Conservation (phyloP, 2,797 vertebrate genomes). For the Eulemur mongoz region DNA sequence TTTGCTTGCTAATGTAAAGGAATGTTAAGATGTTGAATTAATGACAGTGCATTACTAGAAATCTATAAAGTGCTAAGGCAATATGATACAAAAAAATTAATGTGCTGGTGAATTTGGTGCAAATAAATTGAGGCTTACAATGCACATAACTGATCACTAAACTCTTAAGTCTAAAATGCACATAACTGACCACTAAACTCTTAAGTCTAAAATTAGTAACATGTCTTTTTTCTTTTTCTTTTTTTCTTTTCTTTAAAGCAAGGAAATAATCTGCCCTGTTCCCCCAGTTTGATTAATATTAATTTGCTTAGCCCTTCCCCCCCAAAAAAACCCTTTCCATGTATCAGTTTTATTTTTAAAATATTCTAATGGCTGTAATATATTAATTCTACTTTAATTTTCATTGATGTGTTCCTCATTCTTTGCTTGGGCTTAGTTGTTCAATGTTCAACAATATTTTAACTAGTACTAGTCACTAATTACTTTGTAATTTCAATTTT, state of each 20-base stretch:
- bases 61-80: background rate
- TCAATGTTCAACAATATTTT: background rate
- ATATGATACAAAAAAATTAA: background rate
- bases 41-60: background rate
- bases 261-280: background rate
- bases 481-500: background rate
- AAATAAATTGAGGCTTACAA: background rate
- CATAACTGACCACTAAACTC: background rate
- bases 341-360: background rate
- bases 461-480: slow-evolving; percentile 41
- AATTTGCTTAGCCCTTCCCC: background rate
- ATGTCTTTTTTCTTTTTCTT: background rate
- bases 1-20: background rate
- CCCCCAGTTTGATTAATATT: background rate
- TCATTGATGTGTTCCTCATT: background rate
- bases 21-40: background rate
- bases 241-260: background rate
- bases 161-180: background rate
- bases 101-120: background rate
- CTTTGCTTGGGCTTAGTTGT: background rate
- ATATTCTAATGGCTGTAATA: background rate
- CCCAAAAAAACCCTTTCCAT: background rate
- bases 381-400: background rate
- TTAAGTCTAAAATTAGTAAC: background rate
- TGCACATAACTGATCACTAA: background rate